These are phyloP conservation scores for Lutjanus argentimaculatus DNA, from an alignment of 2,797 vertebrate species.

Conservation along the genomic window DNA sequence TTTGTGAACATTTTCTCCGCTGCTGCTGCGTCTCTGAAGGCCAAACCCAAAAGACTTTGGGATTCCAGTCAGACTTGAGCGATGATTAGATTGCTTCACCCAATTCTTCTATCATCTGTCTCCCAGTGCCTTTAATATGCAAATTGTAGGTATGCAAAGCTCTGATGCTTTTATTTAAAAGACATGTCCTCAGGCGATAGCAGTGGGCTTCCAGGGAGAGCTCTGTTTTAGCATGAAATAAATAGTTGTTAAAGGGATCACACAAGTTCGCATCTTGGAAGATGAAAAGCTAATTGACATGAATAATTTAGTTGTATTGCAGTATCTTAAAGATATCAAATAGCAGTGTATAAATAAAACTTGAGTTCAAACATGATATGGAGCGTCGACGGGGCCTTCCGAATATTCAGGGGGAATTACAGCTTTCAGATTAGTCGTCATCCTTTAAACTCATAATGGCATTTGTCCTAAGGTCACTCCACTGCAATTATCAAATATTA, in stretches of 20 bases:
- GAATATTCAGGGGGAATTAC: constrained; percentile 84
- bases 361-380: constrained; percentile 82
- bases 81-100: constrained; percentile 84
- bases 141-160: constrained; percentile 95
- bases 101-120: constrained; percentile 82
- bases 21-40: constrained; percentile 71
- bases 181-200: constrained; percentile 93
- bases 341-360: constrained; percentile 80
- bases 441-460: constrained; percentile 82
- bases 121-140: constrained; percentile 89
- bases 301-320: constrained; percentile 90
- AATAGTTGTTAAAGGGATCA: constrained; percentile 97
- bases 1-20: constrained; percentile 70
- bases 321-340: constrained; percentile 89
- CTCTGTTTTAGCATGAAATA: constrained; percentile 93
- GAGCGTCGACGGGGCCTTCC: constrained; percentile 62
- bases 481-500: constrained; percentile 85
- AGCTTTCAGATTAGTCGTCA: constrained; percentile 76
- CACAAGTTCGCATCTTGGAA: constrained; percentile 92
- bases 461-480: constrained; percentile 86
- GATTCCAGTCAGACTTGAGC: constrained; percentile 86
- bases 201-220: constrained; percentile 90
- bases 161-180: constrained; percentile 96
- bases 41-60: constrained; percentile 79
- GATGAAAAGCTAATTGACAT: constrained; percentile 94